Base-by-base conservation (phyloP, 2,888 invertebrate species). In the Hirudinaria manillensis region DNA sequence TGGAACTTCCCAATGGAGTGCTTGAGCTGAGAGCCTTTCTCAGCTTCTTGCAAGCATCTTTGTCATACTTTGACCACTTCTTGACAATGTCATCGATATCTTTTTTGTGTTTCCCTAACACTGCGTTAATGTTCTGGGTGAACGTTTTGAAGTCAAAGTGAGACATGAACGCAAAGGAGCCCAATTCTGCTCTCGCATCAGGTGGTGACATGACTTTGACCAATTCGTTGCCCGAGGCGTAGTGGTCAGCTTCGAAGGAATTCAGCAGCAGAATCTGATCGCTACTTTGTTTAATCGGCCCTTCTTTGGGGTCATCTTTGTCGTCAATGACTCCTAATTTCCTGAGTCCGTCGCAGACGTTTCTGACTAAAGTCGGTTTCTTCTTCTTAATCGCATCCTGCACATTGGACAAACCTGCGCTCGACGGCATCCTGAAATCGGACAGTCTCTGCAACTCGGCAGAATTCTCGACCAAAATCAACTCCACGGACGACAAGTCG, bases 31-130 rank as follows among this genome's bases (percentile, higher is more conserved):
- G 51, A 21, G 70, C 70, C 6, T 36, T 3, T 7, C 38, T 27
- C 38, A 70, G 38, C 38, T 27, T 36, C 36, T 38, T 24, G 45
- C 70, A 70, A 13, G 70, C 36, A 24, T 45, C 21, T 27, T 34
- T 38, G 45, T 70, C 70, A 38, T 70, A 70, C 2, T 70, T 24
- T 27, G 45, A 38, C 70, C 70, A 70, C 21, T 70, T 70, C n/a
- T 24, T n/a, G 4, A 38, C 4, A 7, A 70, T 24, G 34, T 24
- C n/a, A 7, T 29, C 3, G 7, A 67, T 36, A 13, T 27, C 2
- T 3, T 24, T 3, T 27, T 24, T 19, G 3, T 34, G 67, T 21
- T 38, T 32, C 13, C n/a, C 36, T 16, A 70, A 27, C 24, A 38
- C 70, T 10, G 1, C 10, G n/a, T 70, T 38, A 1, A 45, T 3